Percentiles rank a stretch among this genome's conserved stretches.
Evolutionary conservation across 2,888 invertebrate species (phyloP).

Genomic region (Sisyra nigra): DNA sequence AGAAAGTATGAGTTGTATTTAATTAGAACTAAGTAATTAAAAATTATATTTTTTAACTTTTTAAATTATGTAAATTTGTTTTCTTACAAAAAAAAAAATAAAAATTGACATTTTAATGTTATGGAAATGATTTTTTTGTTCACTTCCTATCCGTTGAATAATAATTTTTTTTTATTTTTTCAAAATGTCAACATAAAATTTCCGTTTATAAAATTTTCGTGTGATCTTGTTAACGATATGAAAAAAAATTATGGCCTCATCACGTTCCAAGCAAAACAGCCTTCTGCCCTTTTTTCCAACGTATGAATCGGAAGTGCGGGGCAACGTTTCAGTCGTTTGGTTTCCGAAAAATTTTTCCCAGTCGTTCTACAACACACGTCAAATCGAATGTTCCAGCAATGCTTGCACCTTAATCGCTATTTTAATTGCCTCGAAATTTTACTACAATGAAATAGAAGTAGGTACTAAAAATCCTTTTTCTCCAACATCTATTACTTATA

Average conservation of each 20-base stretch:
- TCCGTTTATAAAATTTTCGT: no score
- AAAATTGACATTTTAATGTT: no score
- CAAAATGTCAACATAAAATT: no score
- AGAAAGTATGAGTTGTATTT: no score
- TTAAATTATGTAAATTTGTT: no score
- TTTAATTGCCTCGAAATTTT: conserved; percentile 32
- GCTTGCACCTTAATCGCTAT: conserved; percentile 45
- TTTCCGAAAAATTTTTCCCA: conserved; percentile 40
- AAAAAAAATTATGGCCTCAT: conserved; percentile 1
- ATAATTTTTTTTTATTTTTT: no score
- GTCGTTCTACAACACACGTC: conserved; percentile 34
- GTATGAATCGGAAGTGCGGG: conserved; percentile 20
- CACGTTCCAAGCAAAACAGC: not conserved
- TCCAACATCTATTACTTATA: not conserved
- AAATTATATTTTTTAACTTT: no score
- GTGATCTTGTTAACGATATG: no score
- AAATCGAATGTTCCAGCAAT: conserved; percentile 32
- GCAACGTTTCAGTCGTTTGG: conserved; percentile 30
- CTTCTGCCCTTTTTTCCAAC: conserved; percentile 25
- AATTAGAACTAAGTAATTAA: no score
- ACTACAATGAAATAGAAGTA: conserved; percentile 20
- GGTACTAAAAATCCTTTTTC: conserved; percentile 5
- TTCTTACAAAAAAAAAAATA: no score
- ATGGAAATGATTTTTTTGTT: no score
- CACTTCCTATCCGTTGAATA: no score